Base-by-base conservation (phyloP, 2,113 vertebrate species). In the Lepus europaeus region DNA sequence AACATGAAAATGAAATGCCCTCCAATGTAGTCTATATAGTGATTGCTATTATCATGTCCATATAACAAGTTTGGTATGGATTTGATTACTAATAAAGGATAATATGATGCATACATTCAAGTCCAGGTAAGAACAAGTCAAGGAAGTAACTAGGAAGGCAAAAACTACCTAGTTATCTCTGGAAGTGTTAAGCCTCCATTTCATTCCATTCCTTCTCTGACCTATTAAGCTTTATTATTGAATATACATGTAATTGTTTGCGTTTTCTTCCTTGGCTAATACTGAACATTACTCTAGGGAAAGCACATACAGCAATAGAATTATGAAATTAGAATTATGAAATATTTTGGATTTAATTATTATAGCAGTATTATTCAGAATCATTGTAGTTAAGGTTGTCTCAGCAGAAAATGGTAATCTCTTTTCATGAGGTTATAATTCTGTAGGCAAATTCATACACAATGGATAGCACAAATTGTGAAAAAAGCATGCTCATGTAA, bases 201-300 rank as follows among this genome's bases (percentile, higher is more conserved):
- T 97, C 74, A 97, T 97, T 97, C 80, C 84, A 95, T 95, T 97
- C 96, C 95, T 97, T 97, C 91, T 90, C 96, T 98, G 97, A 98
- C 94, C 97, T 94, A 85, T 96, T 86, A 97, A 96, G 96, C 96
- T 97, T 97, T 98, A 97, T 97, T 98, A 97, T 97, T 97, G 97
- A 98, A 98, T 97, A 97, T 98, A 97, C 97, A 97, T 89, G 94
- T 92, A 97, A 95, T 97, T 97, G 97, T 98, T 98, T 98, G 97
- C 91, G 77, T 98, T 98, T 97, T 97, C 97, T 97, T 98, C 96
- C 97, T 96, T 91, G 92, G 91, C 95, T 98, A 98, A 98, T 98
- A 93, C 94, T 97, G 95, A 97, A 95, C 93, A 98, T 95, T 96
- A 97, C 97, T 97, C 97, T 73, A 97, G 97, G 95, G 95, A 97